Base-by-base conservation (phyloP, 2,888 invertebrate species). In the Tetheella fluctuosa region DNA sequence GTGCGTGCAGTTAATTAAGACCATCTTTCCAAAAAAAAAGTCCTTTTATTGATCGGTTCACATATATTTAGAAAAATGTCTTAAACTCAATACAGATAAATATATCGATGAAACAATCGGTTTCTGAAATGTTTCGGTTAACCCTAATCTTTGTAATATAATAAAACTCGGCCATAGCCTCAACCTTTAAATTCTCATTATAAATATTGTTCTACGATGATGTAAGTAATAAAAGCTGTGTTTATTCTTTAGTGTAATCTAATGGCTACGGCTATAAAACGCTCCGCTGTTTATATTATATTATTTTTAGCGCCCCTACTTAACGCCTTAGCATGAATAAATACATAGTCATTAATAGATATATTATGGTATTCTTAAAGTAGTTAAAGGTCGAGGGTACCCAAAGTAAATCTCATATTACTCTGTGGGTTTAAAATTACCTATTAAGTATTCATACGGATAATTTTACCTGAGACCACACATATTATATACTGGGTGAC, bases 191-290 rank as follows among this genome's bases (percentile, higher is more conserved):
- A 48, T 20, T 48, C 48, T 48, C 48, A 48, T 48, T 48, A 48
- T 48, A 48, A 48, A 48, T 48, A 10, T 48, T 48, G 20, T 48
- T 48, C 17, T 20, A 48, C 48, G 48, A 48, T 48, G 48, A 48
- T 48, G 48, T n/a, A 48, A 20, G 48, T 48, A 48, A 48, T 48
- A 48, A 48, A 48, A 48, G 42, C 7, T 48, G 48, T 48, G 48
- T 48, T 48, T 48, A 48, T 48, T 48, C 48, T 48, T 48, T 48
- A 48, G 48, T 48, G n/a, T 48, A 7, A 48, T 48, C 48, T 48
- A 48, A 48, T 48, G 48, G 48, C 20, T 48, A 20, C 20, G 20
- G 48, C 48, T 48, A 48, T 48, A 48, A 48, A 48, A 48, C n/a
- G 48, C 20, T 48, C 48, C 48, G 48, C 48, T 48, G 48, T 48